Evolutionary conservation across 2,888 invertebrate species (phyloP).

Genomic region (Dicycla oo): DNA sequence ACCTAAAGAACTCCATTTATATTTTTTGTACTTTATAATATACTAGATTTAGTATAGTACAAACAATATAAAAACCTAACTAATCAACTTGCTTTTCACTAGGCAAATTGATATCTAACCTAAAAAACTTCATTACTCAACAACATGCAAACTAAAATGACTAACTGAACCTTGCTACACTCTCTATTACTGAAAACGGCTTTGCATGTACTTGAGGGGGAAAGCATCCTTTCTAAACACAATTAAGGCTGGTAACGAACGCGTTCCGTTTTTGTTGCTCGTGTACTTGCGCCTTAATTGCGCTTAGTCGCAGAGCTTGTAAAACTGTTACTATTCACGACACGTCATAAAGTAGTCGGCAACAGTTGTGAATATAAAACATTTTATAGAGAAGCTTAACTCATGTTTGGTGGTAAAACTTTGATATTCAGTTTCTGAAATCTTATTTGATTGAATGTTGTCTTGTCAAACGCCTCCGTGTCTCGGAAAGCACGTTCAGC

Average conservation of each 20-base stretch:
- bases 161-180: constrained; percentile 11
- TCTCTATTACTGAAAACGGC: constrained; percentile 24
- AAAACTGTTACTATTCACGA: constrained; percentile 26
- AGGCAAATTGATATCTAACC: neutral
- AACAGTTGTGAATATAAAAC: constrained; percentile 24
- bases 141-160: constrained; percentile 41
- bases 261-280: constrained; percentile 30
- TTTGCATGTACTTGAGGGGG: constrained; percentile 20
- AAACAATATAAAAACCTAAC: neutral
- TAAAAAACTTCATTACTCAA: neutral
- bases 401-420: constrained; percentile 1
- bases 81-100: neutral
- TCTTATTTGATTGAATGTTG: neutral
- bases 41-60: too few relatives aligned
- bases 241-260: constrained; percentile 49
- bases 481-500: neutral
- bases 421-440: constrained; percentile 16
- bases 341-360: constrained; percentile 25
- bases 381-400: constrained; percentile 3
- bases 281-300: constrained; percentile 34
- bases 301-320: constrained; percentile 30
- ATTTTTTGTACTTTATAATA: too few relatives aligned
- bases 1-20: neutral
- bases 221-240: constrained; percentile 43
- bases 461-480: neutral